Percentiles rank a stretch among this genome's conserved stretches.
phyloP scores from a whole-genome alignment of 2,797 vertebrate species.

The Pangasius krempfi region DNA sequence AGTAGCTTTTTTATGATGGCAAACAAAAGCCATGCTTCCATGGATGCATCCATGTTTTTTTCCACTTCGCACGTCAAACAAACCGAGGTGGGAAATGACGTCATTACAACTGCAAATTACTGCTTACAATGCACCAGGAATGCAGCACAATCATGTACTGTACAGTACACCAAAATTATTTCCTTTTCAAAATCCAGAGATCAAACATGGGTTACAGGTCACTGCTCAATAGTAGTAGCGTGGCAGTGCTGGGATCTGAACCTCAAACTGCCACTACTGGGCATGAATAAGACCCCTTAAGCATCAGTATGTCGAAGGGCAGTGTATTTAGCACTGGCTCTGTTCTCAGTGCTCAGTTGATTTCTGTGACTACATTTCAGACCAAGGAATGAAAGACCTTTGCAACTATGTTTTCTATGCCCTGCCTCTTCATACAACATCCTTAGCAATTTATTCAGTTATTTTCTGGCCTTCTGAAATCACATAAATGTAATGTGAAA shows the following conservation, averaged over 20 bases:
- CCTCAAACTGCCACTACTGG: neutral
- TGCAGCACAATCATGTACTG: neutral
- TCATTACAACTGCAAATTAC: neutral
- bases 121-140: neutral
- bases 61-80: neutral
- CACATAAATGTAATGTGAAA: neutral
- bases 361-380: neutral
- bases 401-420: neutral
- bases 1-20: neutral
- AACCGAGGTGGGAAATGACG: neutral
- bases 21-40: neutral
- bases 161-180: neutral
- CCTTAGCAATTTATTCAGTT: constrained; percentile 7
- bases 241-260: neutral
- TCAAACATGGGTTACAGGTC: neutral
- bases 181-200: neutral
- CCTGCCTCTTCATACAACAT: neutral
- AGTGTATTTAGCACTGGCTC: neutral
- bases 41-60: neutral
- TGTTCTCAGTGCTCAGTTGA: neutral
- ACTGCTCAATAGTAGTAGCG: neutral
- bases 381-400: neutral
- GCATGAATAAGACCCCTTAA: neutral
- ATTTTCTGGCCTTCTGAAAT: neutral
- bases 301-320: neutral